Base-by-base conservation (phyloP, 2,113 vertebrate genomes). In the Leptosomus discolor region DNA sequence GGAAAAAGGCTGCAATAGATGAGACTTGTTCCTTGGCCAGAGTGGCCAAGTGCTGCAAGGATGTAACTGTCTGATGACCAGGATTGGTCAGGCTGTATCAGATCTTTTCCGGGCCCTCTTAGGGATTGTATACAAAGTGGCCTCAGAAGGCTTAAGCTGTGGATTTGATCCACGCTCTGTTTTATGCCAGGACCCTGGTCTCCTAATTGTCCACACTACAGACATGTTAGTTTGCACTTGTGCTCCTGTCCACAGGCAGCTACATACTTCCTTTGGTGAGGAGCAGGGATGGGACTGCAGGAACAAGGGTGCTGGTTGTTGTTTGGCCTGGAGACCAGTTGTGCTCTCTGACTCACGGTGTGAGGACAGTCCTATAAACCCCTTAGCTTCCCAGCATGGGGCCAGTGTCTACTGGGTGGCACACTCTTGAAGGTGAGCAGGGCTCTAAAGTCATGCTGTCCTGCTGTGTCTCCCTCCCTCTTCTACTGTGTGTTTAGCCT, bases 261-360 rank as follows among this genome's bases (percentile, higher is more conserved):
- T 53, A 12, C 45, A 41, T 37, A 11, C 19, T 43, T 51, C 12
- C 39, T 65, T 32, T 69, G 54, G 17, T 80, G 58, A 57, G 39
- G 21, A 74, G 27, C 36, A 43, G 39, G 45, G 14, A 8, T 51
- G 37, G 46, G 30, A 34, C 27, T 37, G 71, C 61, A 53, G 43
- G 30, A 81, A 6, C 8, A 29, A 61, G 8, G 23, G 6, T 37
- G 5, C 67, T 1, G 3, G 9, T 22, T 0, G 0, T 30, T 56
- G 48, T 53, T 76, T 80, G 36, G 36, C 29, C 43, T 86, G 67
- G 43, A 67, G 58, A 56, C 17, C 45, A 84, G 34, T 48, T 27
- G 60, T 80, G 48, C 22, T 54, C 29, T 16, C 5, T 50, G 36
- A 29, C 48, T 51, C 17, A 5, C 1, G 0, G 14, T 46, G n/a